Evolutionary conservation across 2,888 invertebrate species (phyloP), one percentile per base, ranked within the genome.

Genomic region (Serripes groenlandicus): DNA sequence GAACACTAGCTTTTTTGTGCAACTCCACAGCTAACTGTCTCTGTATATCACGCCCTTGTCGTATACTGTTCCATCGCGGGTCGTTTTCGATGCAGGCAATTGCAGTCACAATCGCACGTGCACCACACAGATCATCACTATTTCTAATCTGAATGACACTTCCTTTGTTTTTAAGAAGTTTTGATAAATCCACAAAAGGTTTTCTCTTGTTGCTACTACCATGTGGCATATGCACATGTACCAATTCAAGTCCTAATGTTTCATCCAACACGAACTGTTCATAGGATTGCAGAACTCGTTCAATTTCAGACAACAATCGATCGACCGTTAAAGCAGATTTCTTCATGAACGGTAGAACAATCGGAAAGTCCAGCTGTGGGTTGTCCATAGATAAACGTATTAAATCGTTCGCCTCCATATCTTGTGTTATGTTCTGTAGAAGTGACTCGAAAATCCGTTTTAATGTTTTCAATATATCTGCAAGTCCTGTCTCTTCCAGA

Each of bases 101-200:
- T 4, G 85, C 87, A n/a, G 83, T 87, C 7, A 87, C 79, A 4
- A 85, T 28, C 1, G 83, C 85, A 54, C 83, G 72, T 11, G 87
- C 79, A 69, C 83, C 85, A 34, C 83, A 87, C 52, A 81, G 49
- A 5, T 76, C n/a, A 30, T 85, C 85, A n/a, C 35, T 26, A 32
- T 87, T 85, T 70, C 52, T n/a, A n/a, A n/a, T n/a, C n/a, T n/a
- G n/a, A n/a, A n/a, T n/a, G n/a, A n/a, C n/a, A n/a, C n/a, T n/a
- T 79, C 32, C 81, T 86, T 69, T 72, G 75, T 77, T 77, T 34
- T 79, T 70, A 21, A 85, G 21, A 62, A 77, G 54, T 71, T 72
- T 75, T 4, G 68, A 26, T 49, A 81, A 66, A 35, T 75, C 72
- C 9, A 81, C 80, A 21, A 26, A 54, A 15, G 71, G 71, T 30